Base-by-base conservation (phyloP, 2,888 invertebrate genomes). In the Incurvaria masculella region DNA sequence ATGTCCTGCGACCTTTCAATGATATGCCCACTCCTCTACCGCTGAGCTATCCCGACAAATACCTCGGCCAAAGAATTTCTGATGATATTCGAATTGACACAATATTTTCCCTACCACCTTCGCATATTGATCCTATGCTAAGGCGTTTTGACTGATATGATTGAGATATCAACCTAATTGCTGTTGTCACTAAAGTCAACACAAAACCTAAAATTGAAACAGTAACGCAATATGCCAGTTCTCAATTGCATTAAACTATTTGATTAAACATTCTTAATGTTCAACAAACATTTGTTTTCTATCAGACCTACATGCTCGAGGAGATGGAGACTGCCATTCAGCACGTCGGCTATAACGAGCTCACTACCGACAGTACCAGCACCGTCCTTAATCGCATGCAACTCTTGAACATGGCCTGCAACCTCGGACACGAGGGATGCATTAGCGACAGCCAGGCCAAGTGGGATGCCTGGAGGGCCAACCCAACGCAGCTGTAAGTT, bases 361-460 rank as follows among this genome's bases (percentile, higher is more conserved):
- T 48, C 0, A 1, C 52, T 0, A 53, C 54, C 1, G 85, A 87
- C 48, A 62, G 65, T 1, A 80, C 83, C 0, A 68, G 87, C 0
- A 76, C 72, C 1, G 83, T 81, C 42, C 73, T 85, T 19, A 82
- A 84, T 57, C 81, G 86, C 26, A 78, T 75, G 49, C 76, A 82
- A 51, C 72, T 84, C 27, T 57, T 87, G 49, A 72, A 79, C 54
- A 84, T 83, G 69, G 84, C 86, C 16, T 91, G 91, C 62, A 78
- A 78, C 55, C 74, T 84, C 26, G 84, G 81, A 2, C 73, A 83
- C 39, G 53, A 63, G 1, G 80, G 80, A 2, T 91, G 91, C 57
- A 61, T 82, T 3, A 54, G 58, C 0, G 70, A 82, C 57, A 69
- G 71, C 47, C 53, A 65, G 33, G 53, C 53, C 5, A 72, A 69